Conservation (phyloP, 2,888 invertebrate genomes). For the Selenia dentaria region DNA sequence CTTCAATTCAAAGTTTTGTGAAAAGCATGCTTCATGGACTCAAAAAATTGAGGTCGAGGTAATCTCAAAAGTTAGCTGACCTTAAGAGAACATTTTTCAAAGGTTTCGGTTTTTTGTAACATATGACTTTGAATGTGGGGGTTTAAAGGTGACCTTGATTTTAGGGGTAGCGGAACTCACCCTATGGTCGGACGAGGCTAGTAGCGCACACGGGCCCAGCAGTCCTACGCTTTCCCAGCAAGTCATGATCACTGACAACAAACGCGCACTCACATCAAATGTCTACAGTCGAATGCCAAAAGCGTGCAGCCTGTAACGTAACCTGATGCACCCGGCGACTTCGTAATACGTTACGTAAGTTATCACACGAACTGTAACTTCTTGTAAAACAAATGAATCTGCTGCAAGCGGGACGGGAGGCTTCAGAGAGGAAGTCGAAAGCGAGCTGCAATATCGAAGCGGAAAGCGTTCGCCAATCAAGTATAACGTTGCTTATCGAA, state of each 20-base stretch:
- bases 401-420: conserved; percentile 63
- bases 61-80: conserved; percentile 34
- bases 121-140: conserved; percentile 3
- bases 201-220: conserved; percentile 80
- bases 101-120: conserved; percentile 24
- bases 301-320: conserved; percentile 58
- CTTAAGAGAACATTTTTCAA: conserved; percentile 32
- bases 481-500: conserved; percentile 76
- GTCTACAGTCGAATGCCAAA: conserved; percentile 45
- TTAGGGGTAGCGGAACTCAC: conserved; percentile 58
- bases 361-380: conserved; percentile 50
- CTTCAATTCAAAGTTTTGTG: conserved; percentile 3
- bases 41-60: conserved; percentile 40
- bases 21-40: conserved; percentile 31
- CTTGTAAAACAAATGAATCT: conserved; percentile 63
- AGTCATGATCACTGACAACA: conserved; percentile 68
- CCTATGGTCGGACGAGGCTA: conserved; percentile 76
- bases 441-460: conserved; percentile 78
- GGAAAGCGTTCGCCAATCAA: conserved; percentile 78
- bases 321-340: conserved; percentile 65
- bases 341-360: conserved; percentile 71
- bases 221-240: conserved; percentile 83
- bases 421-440: conserved; percentile 60
- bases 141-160: conserved; percentile 12
- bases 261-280: conserved; percentile 45